phyloP scores from a whole-genome alignment of 2,888 invertebrate species.

The Ephialtes manifestator region DNA sequence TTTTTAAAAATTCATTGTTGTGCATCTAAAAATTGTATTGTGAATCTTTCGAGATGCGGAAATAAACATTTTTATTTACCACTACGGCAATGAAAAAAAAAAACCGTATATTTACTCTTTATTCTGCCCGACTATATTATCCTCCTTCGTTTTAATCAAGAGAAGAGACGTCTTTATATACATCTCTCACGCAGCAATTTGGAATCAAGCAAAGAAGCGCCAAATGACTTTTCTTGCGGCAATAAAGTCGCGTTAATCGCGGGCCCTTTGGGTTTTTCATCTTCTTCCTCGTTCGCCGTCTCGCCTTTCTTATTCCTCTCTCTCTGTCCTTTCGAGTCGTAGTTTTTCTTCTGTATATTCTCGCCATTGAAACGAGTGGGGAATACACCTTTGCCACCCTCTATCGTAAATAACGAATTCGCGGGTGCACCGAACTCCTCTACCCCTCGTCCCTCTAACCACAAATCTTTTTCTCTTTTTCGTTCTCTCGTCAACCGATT shows the following conservation, averaged over 20 bases:
- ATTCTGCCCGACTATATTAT: conserved; percentile 21
- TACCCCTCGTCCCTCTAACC: background rate
- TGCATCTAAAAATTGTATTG: background rate
- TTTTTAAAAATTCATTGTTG: background rate
- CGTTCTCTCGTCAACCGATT: conserved; percentile 57
- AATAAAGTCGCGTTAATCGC: conserved; percentile 69
- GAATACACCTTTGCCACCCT: conserved; percentile 29
- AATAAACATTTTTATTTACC: background rate
- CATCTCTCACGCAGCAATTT: conserved; percentile 55
- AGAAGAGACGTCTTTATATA: conserved; percentile 63
- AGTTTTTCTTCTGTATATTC: conserved; percentile 24
- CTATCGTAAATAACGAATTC: conserved; percentile 59
- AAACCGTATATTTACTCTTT: background rate
- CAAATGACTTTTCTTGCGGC: conserved; percentile 66
- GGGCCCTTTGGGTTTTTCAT: conserved; percentile 60
- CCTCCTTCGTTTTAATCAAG: conserved; percentile 60
- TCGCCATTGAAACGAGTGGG: conserved; percentile 12
- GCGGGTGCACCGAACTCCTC: conserved; percentile 46
- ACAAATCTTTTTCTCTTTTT: conserved; percentile 25
- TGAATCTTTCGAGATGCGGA: background rate
- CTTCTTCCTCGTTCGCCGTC: conserved; percentile 48
- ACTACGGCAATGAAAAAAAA: background rate
- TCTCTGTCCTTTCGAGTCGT: conserved; percentile 8
- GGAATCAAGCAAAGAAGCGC: conserved; percentile 59
- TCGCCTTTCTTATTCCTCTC: conserved; percentile 21